Base-by-base conservation (phyloP, 2,888 invertebrate species). In the Rhagonycha lutea region DNA sequence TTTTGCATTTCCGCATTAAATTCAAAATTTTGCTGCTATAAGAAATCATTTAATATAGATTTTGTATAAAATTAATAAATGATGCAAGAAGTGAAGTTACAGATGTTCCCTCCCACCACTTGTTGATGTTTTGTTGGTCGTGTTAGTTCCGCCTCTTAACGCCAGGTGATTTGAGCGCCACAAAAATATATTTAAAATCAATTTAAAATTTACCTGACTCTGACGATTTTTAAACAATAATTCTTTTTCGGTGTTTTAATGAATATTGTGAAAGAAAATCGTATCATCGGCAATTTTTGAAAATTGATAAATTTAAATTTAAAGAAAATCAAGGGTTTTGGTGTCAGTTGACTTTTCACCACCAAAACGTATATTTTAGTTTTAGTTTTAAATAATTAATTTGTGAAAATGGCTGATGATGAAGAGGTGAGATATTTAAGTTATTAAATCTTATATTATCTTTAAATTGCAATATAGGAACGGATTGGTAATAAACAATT, bases 21-120 rank as follows among this genome's bases (percentile, higher is more conserved):
- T 28, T 65, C 14, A 70, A 73, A 60, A 65, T 47, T 29, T 47
- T 29, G 61, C 11, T 24, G 62, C 32, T 67, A 32, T 23, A 73
- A 29, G 73, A 29, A 47, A 73, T 65, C 76, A 76, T 76, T 76
- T 65, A 72, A 67, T 72, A 76, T 69, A 14, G 69, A 72, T 68
- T 18, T 76, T 68, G 2, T 76, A 29, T 65, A 28, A 24, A 29
- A 18, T 61, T 47, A 18, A 76, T 76, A 76, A 76, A 76, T 76
- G 73, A 76, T 76, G 73, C 72, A 73, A 76, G 72, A 47, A 75
- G 77, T 62, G 75, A 75, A 73, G 68, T 72, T 62, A 72, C 75
- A 75, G 73, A 68, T 78, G 75, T 67, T 74, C 47, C 24, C 0
- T 47, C 47, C 47, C 47, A 47, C 47, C 47, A 73, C 67, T 70